Percentiles rank a stretch among this genome's conserved stretches.
Evolutionary conservation across 2,888 invertebrate genomes (phyloP).

Genomic region (Eudasyphora cyanicolor): DNA sequence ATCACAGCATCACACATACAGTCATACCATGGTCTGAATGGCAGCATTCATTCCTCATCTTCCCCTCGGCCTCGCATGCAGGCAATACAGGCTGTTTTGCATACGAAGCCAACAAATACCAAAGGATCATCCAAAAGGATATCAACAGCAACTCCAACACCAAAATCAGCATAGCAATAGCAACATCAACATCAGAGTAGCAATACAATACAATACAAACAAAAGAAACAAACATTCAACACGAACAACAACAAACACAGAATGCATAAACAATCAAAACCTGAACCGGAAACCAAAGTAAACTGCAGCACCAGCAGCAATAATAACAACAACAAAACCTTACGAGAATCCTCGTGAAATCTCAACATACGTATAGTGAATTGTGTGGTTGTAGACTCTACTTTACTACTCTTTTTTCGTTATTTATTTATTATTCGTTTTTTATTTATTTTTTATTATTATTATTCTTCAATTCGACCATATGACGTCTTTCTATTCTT

Average conservation of each 20-base stretch:
- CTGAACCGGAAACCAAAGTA: slow-evolving; percentile 26
- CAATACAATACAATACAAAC: slow-evolving; percentile 34
- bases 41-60: background rate
- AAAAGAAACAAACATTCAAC: slow-evolving; percentile 50
- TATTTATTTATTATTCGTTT: slow-evolving; percentile 45
- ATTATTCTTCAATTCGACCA: slow-evolving; percentile 8
- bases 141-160: slow-evolving; percentile 16
- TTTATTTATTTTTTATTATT: background rate
- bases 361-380: slow-evolving; percentile 37
- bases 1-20: slow-evolving; percentile 59
- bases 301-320: slow-evolving; percentile 16
- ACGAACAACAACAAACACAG: slow-evolving; percentile 16
- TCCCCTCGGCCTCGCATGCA: background rate
- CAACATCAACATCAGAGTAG: slow-evolving; percentile 3
- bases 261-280: slow-evolving; percentile 30
- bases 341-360: background rate
- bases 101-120: slow-evolving; percentile 43
- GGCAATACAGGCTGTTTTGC: slow-evolving; percentile 44
- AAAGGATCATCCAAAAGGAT: slow-evolving; percentile 19
- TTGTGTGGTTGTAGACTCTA: slow-evolving; percentile 60
- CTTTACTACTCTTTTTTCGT: slow-evolving; percentile 4
- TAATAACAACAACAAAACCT: slow-evolving; percentile 33
- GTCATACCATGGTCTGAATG: slow-evolving; percentile 73
- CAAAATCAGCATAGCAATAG: background rate
- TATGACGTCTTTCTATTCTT: background rate